phyloP scores from a whole-genome alignment of 2,797 vertebrate species.

The Urocyon cinereoargenteus region DNA sequence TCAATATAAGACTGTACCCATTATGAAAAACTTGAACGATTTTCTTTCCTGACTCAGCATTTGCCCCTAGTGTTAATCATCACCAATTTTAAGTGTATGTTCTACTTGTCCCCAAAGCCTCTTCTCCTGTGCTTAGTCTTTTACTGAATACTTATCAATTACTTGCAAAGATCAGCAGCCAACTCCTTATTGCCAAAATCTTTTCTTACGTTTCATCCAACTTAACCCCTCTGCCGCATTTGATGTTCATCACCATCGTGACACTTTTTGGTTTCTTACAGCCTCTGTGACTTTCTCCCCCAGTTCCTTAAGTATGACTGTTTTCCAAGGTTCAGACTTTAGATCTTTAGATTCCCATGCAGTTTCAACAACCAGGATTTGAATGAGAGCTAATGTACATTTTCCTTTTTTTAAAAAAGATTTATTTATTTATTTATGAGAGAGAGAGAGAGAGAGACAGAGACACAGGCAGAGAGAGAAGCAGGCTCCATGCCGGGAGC shows the following conservation, averaged over 20 bases:
- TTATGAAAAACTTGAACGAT: not conserved
- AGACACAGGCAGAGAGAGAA: no score
- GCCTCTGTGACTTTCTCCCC: not conserved
- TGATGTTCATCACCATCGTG: not conserved
- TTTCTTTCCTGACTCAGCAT: not conserved
- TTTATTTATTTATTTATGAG: no score
- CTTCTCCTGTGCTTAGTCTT: not conserved
- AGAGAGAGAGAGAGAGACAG: no score
- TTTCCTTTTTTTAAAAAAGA: not conserved
- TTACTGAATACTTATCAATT: not conserved
- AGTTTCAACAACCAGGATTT: not conserved
- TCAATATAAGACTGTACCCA: not conserved
- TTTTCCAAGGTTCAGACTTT: not conserved
- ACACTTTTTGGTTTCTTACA: not conserved
- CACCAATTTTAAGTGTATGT: not conserved
- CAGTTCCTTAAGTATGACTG: not conserved
- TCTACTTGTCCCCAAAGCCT: not conserved
- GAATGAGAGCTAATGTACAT: not conserved
- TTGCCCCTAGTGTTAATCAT: not conserved
- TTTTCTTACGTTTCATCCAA: not conserved
- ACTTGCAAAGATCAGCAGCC: not conserved
- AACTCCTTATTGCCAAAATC: not conserved
- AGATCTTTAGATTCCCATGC: not conserved
- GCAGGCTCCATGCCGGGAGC: no score
- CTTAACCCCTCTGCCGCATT: not conserved